Base-by-base conservation (phyloP, 2,113 vertebrate genomes). In the Tiliqua scincoides region DNA sequence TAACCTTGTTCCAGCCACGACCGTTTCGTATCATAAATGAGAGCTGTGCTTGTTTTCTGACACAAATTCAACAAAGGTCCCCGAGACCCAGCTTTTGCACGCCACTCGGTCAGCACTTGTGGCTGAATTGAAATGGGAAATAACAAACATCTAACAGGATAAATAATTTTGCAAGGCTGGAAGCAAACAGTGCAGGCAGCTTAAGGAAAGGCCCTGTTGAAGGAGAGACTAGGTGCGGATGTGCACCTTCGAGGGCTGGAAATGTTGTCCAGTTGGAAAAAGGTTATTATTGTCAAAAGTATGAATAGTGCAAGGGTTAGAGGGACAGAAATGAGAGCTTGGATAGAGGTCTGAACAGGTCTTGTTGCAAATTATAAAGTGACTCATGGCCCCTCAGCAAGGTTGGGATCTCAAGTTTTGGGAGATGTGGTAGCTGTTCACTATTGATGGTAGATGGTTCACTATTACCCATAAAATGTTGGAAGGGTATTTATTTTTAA, bases 1-100 rank as follows among this genome's bases (percentile, higher is more conserved):
- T 70, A 88, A 84, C 40, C 3, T 85, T 67, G 57, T 82, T 87
- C 25, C 21, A 82, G 61, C 32, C 4, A 32, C 18, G 12, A 63
- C 32, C 76, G 57, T 2, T 83, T 78, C 48, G 10, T 20, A 48
- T 62, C 25, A 70, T 25, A 89, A 88, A 61, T 80, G 81, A 65
- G 71, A 80, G 61, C 57, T 35, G 0, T 21, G 30, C 7, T 21
- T 86, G 35, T 40, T 43, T 70, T 82, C 59, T 73, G 79, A 9
- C 52, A 30, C 43, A 54, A 48, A 20, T 65, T 75, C 67, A 83
- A 63, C 6, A 79, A 89, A 35, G 75, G 82, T 81, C 75, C 57
- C 74, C 20, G 61, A 73, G 78, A 32, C 2, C 3, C 0, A 25
- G 30, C 57, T 86, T n/a, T 61, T 25, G n/a, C 83, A 21, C n/a